Conservation (phyloP, 2,888 invertebrate species). For the Cantharis nigra region DNA sequence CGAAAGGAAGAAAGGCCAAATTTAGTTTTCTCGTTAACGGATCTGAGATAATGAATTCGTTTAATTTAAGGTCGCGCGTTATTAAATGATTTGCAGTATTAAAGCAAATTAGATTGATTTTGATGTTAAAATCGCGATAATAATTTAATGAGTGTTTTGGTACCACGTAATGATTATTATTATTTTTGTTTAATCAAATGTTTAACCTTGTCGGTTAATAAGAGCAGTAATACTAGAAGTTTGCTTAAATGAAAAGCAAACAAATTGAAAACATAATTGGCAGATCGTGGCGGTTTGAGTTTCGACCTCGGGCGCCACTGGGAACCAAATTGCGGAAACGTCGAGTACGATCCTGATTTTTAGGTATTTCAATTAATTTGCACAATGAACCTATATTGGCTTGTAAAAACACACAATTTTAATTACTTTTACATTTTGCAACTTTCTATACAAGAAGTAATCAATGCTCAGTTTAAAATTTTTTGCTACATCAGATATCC, state of each 20-base stretch:
- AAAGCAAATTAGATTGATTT: not conserved
- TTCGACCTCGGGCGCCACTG: not conserved
- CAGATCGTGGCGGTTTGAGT: not conserved
- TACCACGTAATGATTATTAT: not conserved
- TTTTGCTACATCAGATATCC: conserved; percentile 26
- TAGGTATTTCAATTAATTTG: not conserved
- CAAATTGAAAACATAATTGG: not conserved
- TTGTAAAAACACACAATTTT: conserved; percentile 1
- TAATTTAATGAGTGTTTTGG: not conserved
- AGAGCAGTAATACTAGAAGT: not conserved
- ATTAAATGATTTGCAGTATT: not conserved
- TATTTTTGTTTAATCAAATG: not conserved
- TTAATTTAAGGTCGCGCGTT: not conserved
- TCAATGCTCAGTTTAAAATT: conserved; percentile 12
- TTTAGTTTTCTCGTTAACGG: not conserved
- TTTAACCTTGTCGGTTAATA: not conserved
- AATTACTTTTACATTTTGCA: conserved; percentile 3
- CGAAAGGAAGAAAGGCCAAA: not conserved
- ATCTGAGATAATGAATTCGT: not conserved
- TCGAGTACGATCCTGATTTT: not conserved
- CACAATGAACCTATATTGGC: not conserved
- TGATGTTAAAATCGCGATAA: not conserved
- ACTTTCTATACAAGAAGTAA: conserved; percentile 9
- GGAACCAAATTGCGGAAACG: not conserved
- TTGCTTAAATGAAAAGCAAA: not conserved